Evolutionary conservation across 35 echinoderm and acorn worm species (phyloP).

Genomic region (Acanthaster planci): DNA sequence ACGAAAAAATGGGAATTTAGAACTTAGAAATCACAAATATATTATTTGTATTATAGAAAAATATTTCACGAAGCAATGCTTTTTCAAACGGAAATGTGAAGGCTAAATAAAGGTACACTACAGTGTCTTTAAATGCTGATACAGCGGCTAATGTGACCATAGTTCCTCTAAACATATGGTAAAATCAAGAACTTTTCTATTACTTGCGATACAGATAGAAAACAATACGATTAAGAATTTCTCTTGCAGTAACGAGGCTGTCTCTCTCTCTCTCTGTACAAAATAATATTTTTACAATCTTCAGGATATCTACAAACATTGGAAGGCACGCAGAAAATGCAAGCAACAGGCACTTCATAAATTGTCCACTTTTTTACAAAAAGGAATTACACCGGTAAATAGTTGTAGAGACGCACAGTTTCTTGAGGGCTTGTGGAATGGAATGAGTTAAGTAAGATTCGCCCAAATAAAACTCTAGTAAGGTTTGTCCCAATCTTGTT

Average conservation of each 20-base stretch:
- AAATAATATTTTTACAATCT: constrained; percentile 27
- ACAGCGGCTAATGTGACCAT: not conserved
- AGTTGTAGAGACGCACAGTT: not conserved
- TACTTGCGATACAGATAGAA: constrained; percentile 10
- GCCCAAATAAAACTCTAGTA: too few relatives aligned
- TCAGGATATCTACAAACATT: constrained; percentile 7
- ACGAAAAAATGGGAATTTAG: too few relatives aligned
- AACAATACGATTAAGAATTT: not conserved
- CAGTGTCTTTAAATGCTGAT: not conserved
- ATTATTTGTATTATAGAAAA: constrained; percentile 20
- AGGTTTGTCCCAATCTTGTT: too few relatives aligned
- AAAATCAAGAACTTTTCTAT: not conserved
- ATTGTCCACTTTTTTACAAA: not conserved
- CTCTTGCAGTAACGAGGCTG: not conserved
- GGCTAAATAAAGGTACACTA: not conserved
- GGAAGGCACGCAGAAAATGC: constrained; percentile 10
- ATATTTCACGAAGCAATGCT: constrained; percentile 12
- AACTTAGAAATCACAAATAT: too few relatives aligned
- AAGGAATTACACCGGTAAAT: not conserved
- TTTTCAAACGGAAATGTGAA: not conserved
- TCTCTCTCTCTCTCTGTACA: constrained; percentile 28
- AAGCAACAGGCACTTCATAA: constrained; percentile 22
- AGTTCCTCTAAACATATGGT: too few relatives aligned
- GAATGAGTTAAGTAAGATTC: too few relatives aligned
- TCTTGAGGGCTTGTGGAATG: too few relatives aligned